phyloP scores from a whole-genome alignment of 2,888 invertebrate species.

The Acanthosepion esculentum region DNA sequence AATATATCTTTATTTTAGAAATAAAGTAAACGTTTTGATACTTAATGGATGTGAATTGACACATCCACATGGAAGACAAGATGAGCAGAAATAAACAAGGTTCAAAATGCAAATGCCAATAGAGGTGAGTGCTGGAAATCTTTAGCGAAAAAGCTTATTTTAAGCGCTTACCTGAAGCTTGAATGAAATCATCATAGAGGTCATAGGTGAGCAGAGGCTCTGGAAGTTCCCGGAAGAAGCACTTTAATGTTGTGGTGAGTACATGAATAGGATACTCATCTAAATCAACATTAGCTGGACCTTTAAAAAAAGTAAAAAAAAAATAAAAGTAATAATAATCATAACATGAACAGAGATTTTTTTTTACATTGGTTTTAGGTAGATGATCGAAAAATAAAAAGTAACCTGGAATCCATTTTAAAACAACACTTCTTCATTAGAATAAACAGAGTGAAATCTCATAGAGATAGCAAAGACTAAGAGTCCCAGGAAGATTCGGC shows the following conservation, averaged over 20 bases:
- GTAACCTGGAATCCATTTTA: no score
- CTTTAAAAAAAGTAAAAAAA: constrained; percentile 70
- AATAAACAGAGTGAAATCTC: no score
- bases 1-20: background rate
- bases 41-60: background rate
- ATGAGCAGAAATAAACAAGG: background rate
- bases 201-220: constrained; percentile 94
- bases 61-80: background rate
- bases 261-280: constrained; percentile 90
- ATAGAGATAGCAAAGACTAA: no score
- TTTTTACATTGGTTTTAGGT: no score
- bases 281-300: constrained; percentile 79
- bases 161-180: constrained; percentile 81
- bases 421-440: no score
- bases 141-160: background rate
- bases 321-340: no score
- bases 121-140: background rate
- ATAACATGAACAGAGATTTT: no score
- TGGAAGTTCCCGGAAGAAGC: constrained; percentile 92
- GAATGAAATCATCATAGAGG: constrained; percentile 93
- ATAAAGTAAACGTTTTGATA: no score
- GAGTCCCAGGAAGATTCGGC: no score
- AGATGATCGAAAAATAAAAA: no score
- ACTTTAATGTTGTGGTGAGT: constrained; percentile 89
- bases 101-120: background rate